phyloP scores from a whole-genome alignment of 2,113 vertebrate genomes.

The Galbula dea region DNA sequence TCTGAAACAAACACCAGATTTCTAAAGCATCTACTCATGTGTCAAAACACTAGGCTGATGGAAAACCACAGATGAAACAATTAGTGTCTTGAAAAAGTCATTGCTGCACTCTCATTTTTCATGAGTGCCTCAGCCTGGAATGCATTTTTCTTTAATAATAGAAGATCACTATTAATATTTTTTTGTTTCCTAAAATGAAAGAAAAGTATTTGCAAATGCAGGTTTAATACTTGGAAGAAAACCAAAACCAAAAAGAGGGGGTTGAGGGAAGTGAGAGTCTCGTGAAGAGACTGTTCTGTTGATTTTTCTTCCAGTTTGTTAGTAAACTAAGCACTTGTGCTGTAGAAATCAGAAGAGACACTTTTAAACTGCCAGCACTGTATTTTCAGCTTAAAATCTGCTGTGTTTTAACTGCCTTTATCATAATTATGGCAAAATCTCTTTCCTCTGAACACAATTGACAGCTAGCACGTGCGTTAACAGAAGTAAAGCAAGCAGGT shows the following conservation, averaged over 20 bases:
- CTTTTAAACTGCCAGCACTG: not conserved
- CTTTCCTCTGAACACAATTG: not conserved
- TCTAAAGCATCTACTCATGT: conserved; percentile 5
- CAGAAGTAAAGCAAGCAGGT: not conserved
- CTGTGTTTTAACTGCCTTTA: not conserved
- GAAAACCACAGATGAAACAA: not conserved
- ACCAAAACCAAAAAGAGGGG: not conserved
- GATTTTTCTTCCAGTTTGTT: conserved; percentile 17
- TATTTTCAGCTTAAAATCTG: not conserved
- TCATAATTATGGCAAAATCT: not conserved
- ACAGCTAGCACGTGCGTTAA: not conserved
- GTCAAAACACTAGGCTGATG: conserved; percentile 22
- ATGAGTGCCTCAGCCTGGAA: not conserved
- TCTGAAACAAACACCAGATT: conserved; percentile 41
- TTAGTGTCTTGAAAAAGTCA: not conserved
- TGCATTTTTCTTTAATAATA: not conserved
- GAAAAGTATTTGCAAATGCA: not conserved
- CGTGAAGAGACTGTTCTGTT: not conserved
- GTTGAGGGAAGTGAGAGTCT: not conserved
- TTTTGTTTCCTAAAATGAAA: not conserved
- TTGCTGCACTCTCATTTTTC: not conserved
- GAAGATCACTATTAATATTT: not conserved
- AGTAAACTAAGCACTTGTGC: not conserved
- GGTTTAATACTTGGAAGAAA: not conserved
- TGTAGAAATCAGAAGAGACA: not conserved